Evolutionary conservation across 1,140 invertebrate species (phyloP).

Genomic region (Leptinotarsa defecta): DNA sequence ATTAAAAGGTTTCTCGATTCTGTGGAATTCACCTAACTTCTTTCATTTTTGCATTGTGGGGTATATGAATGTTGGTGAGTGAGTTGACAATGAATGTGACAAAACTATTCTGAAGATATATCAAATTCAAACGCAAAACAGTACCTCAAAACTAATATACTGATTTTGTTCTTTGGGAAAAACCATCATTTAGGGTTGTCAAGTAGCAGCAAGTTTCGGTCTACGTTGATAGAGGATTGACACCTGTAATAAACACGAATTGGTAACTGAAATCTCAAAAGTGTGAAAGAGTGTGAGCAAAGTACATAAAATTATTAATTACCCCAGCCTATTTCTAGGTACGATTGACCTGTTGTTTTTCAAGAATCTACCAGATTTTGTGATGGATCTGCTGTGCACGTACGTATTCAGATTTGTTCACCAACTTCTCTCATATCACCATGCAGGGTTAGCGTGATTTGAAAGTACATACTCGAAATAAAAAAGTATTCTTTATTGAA

Average conservation of each 20-base stretch:
- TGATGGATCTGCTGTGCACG: slow-evolving; percentile 47
- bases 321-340: slow-evolving; percentile 61
- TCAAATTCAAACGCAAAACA: slow-evolving; percentile 17
- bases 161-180: slow-evolving; percentile 51
- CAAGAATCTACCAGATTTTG: slow-evolving; percentile 45
- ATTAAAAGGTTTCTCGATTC: too few species aligned
- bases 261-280: slow-evolving; percentile 32
- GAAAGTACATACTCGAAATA: too few species aligned
- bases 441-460: too few species aligned
- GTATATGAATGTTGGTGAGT: slow-evolving; percentile 41
- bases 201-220: slow-evolving; percentile 35
- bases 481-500: too few species aligned
- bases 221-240: slow-evolving; percentile 14
- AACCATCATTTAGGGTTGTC: slow-evolving; percentile 46
- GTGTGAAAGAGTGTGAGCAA: slow-evolving; percentile 56
- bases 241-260: slow-evolving; percentile 15
- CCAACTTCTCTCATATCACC: slow-evolving; percentile 38
- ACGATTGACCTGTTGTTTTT: slow-evolving; percentile 52
- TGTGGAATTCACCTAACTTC: slow-evolving; percentile 7
- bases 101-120: background rate
- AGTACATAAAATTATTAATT: slow-evolving; percentile 61
- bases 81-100: slow-evolving; percentile 10
- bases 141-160: slow-evolving; percentile 48
- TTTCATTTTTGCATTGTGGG: slow-evolving; percentile 44
- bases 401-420: slow-evolving; percentile 55